Evolutionary conservation across 2,888 invertebrate genomes (phyloP), one percentile per base, ranked within the genome.

Genomic region (Strigamia crassipes): DNA sequence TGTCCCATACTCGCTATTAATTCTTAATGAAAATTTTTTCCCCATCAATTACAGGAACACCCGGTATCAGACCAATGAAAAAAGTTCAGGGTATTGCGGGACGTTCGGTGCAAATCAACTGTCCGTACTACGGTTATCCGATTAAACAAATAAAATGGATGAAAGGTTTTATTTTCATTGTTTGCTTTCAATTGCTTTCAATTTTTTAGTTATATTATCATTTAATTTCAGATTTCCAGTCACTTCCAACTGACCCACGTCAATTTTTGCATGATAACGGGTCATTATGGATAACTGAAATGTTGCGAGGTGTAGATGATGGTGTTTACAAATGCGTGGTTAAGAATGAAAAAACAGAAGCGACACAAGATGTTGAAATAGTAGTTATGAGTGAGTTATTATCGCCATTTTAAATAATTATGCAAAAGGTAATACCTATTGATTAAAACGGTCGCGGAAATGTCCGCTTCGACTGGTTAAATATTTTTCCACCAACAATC

Each of bases 311-410:
- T 21, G 23, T 56, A 21, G 81, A 81, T 78, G 56, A 51, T 77
- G 81, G 81, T 8, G 42, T 41, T 12, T 81, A 81, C 23, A 78
- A 78, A 8, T 81, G 81, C 41, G 41, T 78, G 34, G 81, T 78
- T 38, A 73, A 34, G 8, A 51, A 42, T 51, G 42, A 21, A n/a
- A 15, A 77, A 1, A 31, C 15, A 81, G 42, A 73, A 38, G 78
- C 23, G 4, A 56, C 18, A 46, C 51, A 34, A 51, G 61, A 38
- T 79, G 82, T 82, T 23, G 51, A 82, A 38, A 46, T 82, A 15
- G 38, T 46, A n/a, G 79, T 82, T 31, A 82, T 82, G 41, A 56
- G 82, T 82, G 78, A 82, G 82, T 73, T 12, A 2, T 31, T 56
- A 56, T 1, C 31, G 1, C 3, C n/a, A 61, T 10, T 61, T 12